Base-by-base conservation (phyloP, 2,797 vertebrate species). In the Arrhamphus sclerolepis region DNA sequence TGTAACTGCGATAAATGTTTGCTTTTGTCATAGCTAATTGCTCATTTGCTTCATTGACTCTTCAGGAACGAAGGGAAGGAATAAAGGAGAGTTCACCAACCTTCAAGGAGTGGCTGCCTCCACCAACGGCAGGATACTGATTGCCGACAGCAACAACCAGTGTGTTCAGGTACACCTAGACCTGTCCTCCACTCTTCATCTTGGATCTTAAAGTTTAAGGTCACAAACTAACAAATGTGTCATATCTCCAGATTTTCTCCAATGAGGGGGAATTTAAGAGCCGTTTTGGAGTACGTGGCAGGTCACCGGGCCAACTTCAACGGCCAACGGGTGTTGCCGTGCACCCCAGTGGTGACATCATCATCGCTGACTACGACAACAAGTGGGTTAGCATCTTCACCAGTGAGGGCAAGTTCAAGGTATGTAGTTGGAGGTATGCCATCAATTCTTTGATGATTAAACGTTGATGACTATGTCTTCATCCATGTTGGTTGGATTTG, bases 321-420 rank as follows among this genome's bases (percentile, higher is more conserved):
- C 89, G 97, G 26, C 97, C 97, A 63, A 99, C 97, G 0, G 97
- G 97, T 3, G 97, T 99, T 1, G 96, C 97, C 0, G 95, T 99
- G 46, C 97, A 99, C 83, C 96, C 97, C 49, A 96, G 93, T 8
- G 97, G 97, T 46, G 97, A 99, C 88, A 96, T 99, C 66, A 98
- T 99, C 85, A 97, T 99, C 7, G 97, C 97, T 1, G 97, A 99
- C 83, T 99, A 99, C 0, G 97, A 99, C 84, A 99, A 99, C 80
- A 99, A 99, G 68, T 99, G 97, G 97, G 96, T 99, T 84, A 98
- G 97, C 97, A 97, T 99, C 89, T 99, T 99, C 89, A 95, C 95
- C 63, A 89, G 91, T 5, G 97, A 99, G 55, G 97, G 98, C 39
- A 99, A 99, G 87, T 99, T 96, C 86, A 99, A 99, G 94, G 97